Base-by-base conservation (phyloP, 1,140 invertebrate genomes). In the Oncopeltus fasciatus region DNA sequence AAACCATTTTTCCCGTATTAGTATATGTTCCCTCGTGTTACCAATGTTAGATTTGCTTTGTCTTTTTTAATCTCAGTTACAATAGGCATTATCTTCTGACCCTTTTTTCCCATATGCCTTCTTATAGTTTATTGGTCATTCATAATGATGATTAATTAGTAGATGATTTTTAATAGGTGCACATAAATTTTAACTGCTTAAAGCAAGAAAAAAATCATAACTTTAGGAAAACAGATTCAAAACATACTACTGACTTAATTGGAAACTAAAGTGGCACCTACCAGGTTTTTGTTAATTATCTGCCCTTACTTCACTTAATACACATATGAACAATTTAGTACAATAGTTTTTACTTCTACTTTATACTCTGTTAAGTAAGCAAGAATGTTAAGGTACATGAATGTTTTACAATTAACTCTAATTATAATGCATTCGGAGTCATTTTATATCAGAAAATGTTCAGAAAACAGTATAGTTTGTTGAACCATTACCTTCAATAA, bases 381-480 rank as follows among this genome's bases (percentile, higher is more conserved):
- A 57, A 59, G 51, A 63, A 51, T 59, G 61, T 63, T 63, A 58
- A 58, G 57, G 43, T 58, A 63, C 27, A 59, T 63, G 43, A 63
- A 63, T 63, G 61, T 63, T 63, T 63, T 63, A 59, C 61, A 58
- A 51, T 63, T 63, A 57, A 53, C 24, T n/a, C n/a, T 53, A 53
- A 53, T 53, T 53, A 26, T 53, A 53, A 53, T 26, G 49, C 49
- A 53, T 53, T 53, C 49, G 49, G 49, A 53, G 49, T 53, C 49
- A 53, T 53, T 53, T 61, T 21, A 44, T 59, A 47, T 59, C 58
- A 31, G 58, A 59, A 29, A 56, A 57, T 63, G 62, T 47, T 57
- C 51, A 47, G 20, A 47, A 61, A 61, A 27, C 12, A 38, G 28
- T 27, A 16, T 11, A 38, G 38, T 18, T 33, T 60, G 27, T 14